Evolutionary conservation across 2,888 invertebrate species (phyloP).

Genomic region (Cataglyphis rosenhaueri): DNA sequence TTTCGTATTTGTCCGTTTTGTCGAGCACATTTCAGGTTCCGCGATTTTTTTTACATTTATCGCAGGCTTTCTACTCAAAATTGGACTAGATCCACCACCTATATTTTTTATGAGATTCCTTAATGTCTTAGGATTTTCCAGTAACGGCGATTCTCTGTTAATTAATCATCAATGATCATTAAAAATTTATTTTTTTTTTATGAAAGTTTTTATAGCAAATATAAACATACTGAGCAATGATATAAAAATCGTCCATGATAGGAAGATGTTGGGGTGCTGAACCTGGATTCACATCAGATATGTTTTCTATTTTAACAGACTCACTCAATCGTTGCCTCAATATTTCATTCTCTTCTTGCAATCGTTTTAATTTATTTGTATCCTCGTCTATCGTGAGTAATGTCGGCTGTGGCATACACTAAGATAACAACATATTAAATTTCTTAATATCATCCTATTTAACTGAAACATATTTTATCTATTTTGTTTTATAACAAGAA

Average conservation of each 20-base stretch:
- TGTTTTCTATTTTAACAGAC: slow-evolving; percentile 86
- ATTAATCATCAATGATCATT: slow-evolving; percentile 64
- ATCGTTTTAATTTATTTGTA: slow-evolving; percentile 91
- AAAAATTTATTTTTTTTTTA: neutral
- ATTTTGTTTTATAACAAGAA: slow-evolving; percentile 34
- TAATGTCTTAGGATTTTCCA: slow-evolving; percentile 89
- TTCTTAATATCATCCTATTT: neutral
- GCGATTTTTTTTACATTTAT: slow-evolving; percentile 75
- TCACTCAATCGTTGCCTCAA: slow-evolving; percentile 88
- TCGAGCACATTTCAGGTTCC: slow-evolving; percentile 77
- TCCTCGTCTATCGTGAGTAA: slow-evolving; percentile 95
- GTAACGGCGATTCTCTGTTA: slow-evolving; percentile 86
- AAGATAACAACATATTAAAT: slow-evolving; percentile 25
- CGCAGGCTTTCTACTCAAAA: slow-evolving; percentile 89
- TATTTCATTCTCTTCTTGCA: slow-evolving; percentile 94
- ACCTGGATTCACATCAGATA: slow-evolving; percentile 88
- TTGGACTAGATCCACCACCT: slow-evolving; percentile 92
- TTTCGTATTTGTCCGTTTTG: slow-evolving; percentile 82
- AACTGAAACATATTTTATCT: neutral
- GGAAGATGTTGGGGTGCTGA: slow-evolving; percentile 91
- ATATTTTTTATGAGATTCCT: slow-evolving; percentile 93
- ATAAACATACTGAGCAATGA: slow-evolving; percentile 91
- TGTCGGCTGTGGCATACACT: slow-evolving; percentile 95
- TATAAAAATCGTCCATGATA: slow-evolving; percentile 96
- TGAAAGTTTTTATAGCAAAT: neutral